These are phyloP conservation scores for Origma solitaria DNA, from an alignment of 2,113 vertebrate species.

Conservation along the genomic window DNA sequence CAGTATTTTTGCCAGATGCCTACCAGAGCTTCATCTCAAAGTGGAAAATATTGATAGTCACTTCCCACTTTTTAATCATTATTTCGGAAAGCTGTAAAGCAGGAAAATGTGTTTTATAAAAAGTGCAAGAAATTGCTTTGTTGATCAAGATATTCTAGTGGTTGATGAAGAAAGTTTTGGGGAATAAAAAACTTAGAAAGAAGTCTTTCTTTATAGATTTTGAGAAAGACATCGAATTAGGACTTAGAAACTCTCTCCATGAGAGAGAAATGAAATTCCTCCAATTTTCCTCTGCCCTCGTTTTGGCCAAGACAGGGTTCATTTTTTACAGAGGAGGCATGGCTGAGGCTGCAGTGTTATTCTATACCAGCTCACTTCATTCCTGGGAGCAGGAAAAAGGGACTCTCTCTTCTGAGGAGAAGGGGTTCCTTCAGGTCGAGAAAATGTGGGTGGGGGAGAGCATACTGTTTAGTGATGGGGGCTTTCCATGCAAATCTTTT, in stretches of 20 bases:
- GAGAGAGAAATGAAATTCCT: background rate
- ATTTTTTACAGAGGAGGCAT: background rate
- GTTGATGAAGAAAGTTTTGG: background rate
- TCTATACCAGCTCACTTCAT: background rate
- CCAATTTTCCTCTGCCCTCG: background rate
- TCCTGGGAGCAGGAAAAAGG: background rate
- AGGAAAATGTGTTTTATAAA: background rate
- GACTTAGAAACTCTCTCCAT: background rate
- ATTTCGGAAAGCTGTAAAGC: background rate
- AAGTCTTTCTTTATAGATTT: background rate
- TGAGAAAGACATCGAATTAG: background rate
- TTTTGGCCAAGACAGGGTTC: background rate
- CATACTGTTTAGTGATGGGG: accelerated
- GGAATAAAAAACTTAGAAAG: background rate
- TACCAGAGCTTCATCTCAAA: background rate
- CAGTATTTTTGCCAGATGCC: background rate
- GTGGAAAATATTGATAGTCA: background rate
- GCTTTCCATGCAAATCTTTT: background rate
- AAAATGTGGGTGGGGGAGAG: accelerated
- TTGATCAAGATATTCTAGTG: background rate
- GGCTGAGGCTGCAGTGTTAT: background rate
- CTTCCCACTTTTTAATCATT: background rate
- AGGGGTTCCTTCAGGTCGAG: background rate
- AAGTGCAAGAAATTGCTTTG: background rate
- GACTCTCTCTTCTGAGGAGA: background rate